A percentile compares a stretch with the other conserved stretches of the same genome.
Conservation (phyloP, 2,888 invertebrate species). For the Cantharis rustica region DNA sequence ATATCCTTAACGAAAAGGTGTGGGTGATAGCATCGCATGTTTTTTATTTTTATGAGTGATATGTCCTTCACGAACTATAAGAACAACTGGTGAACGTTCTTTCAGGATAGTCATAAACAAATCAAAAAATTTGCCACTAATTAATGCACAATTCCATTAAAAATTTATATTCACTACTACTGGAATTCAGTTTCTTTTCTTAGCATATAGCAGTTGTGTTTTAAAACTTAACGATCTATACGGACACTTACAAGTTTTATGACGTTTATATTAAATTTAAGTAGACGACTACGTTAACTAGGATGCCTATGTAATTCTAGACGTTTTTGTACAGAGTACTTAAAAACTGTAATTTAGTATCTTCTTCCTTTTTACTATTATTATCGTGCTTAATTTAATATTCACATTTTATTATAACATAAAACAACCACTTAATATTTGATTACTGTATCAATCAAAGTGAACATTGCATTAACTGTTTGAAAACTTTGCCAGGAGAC, state of each 20-base stretch:
- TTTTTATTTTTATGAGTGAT: conserved; percentile 22
- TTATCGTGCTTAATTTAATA: not conserved
- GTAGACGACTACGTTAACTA: not conserved
- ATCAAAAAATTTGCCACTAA: not conserved
- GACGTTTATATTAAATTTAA: not conserved
- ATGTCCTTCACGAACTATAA: conserved; percentile 19
- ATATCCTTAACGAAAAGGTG: conserved; percentile 25
- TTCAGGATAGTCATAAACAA: not conserved
- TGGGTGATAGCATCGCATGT: conserved; percentile 26
- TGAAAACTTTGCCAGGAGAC: not conserved
- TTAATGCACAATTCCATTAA: not conserved
- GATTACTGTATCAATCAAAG: not conserved
- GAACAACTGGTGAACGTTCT: conserved; percentile 20
- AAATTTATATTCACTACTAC: not conserved
- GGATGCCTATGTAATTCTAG: not conserved
- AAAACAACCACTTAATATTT: not conserved
- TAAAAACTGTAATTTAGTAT: conserved; percentile 4
- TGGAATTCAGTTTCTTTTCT: not conserved
- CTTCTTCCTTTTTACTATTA: not conserved
- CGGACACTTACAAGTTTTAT: not conserved
- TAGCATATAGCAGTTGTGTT: not conserved
- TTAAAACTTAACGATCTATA: conserved; percentile 1
- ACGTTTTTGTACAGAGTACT: not conserved
- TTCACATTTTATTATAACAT: not conserved
- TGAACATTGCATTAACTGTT: not conserved